A percentile compares a stretch with the other conserved stretches of the same genome.
Evolutionary conservation across 2,888 invertebrate species (phyloP).

Genomic region (Mimachlamys varia): DNA sequence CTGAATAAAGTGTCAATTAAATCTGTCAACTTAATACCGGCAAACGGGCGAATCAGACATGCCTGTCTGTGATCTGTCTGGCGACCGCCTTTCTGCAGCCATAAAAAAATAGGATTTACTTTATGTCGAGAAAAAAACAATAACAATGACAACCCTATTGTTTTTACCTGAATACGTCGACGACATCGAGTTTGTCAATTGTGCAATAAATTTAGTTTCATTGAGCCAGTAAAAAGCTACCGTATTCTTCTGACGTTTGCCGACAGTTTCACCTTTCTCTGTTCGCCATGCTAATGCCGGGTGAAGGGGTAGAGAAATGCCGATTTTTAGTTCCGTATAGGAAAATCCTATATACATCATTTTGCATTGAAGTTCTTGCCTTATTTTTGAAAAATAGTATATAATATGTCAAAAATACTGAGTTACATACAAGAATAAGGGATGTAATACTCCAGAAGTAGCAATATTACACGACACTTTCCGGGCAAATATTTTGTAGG

Average conservation of each 20-base stretch:
- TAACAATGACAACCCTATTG: not conserved
- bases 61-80: conserved; percentile 20
- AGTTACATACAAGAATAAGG: not conserved
- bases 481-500: not conserved
- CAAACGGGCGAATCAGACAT: not conserved
- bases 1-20: not conserved
- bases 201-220: not conserved
- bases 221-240: not conserved
- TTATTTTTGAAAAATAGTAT: not conserved
- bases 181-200: conserved; percentile 4
- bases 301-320: not conserved
- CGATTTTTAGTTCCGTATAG: not conserved
- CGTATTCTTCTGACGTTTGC: not conserved
- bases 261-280: conserved; percentile 34
- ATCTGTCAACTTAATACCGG: not conserved
- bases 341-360: not conserved
- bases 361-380: not conserved
- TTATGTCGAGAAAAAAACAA: not conserved
- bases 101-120: not conserved
- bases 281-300: conserved; percentile 27
- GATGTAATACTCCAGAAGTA: not conserved
- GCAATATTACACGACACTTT: not conserved
- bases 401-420: not conserved
- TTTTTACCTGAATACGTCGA: conserved; percentile 32
- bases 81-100: not conserved